Evolutionary conservation across 2,113 vertebrate species (phyloP).

Genomic region (Tiliqua scincoides): DNA sequence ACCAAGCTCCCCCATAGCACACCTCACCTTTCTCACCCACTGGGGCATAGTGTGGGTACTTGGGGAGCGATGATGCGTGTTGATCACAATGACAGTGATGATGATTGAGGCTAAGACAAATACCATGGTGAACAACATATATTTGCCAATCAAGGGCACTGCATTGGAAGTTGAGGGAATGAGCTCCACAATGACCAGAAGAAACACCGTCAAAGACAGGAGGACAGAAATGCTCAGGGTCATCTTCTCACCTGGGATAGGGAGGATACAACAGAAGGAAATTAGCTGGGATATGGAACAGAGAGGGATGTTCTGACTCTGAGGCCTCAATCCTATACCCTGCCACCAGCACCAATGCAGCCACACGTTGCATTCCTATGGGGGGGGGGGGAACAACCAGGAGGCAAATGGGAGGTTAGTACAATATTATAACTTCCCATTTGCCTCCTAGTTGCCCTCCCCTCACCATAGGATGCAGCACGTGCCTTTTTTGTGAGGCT

Average conservation of each 20-base stretch:
- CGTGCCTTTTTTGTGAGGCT: no score
- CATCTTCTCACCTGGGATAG: conserved; percentile 93
- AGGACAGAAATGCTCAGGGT: conserved; percentile 96
- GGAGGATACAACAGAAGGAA: not conserved
- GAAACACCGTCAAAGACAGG: conserved; percentile 95
- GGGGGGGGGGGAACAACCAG: no score
- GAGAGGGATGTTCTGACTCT: not conserved
- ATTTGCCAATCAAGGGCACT: conserved; percentile 95
- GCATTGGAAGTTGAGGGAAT: conserved; percentile 97
- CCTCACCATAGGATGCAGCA: no score
- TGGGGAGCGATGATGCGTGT: conserved; percentile 96
- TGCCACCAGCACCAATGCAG: no score
- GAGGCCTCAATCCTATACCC: no score
- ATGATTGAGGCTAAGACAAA: conserved; percentile 96
- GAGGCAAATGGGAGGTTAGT: no score
- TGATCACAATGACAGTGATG: conserved; percentile 97
- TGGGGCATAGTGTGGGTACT: conserved; percentile 94
- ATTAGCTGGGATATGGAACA: not conserved
- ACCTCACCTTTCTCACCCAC: conserved; percentile 94
- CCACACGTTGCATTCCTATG: no score
- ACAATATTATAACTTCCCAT: no score
- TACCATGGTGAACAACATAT: conserved; percentile 99
- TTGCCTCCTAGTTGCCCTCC: no score
- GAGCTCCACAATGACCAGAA: conserved; percentile 97
- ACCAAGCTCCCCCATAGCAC: conserved; percentile 77